Evolutionary conservation across 1,140 invertebrate species (phyloP).

Genomic region (Leptinotarsa lineolata): DNA sequence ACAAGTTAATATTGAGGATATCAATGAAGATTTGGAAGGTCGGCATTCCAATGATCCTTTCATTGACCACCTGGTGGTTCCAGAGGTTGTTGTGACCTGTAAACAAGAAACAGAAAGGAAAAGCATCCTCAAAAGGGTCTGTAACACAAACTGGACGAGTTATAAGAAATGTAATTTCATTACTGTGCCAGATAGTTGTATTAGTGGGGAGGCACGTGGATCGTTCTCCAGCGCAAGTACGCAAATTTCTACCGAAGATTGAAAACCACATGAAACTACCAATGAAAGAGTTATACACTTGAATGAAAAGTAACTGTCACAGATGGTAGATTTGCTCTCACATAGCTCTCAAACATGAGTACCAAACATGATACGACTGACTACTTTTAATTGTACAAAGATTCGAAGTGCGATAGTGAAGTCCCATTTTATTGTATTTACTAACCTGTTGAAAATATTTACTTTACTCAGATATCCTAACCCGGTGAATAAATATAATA

Average conservation of each 20-base stretch:
- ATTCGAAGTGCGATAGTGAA: background rate
- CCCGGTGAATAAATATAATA: background rate
- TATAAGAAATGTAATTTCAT: slow-evolving; percentile 54
- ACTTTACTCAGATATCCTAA: background rate
- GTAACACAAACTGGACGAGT: slow-evolving; percentile 45
- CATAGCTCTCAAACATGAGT: background rate
- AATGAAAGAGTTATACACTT: no score
- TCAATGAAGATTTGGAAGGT: slow-evolving; percentile 23
- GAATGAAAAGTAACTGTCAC: no score
- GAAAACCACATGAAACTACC: background rate
- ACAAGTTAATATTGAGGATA: slow-evolving; percentile 34
- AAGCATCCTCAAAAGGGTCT: slow-evolving; percentile 51
- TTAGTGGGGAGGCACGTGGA: slow-evolving; percentile 46
- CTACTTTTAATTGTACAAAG: slow-evolving; percentile 5
- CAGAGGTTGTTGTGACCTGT: slow-evolving; percentile 50
- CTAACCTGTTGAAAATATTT: background rate
- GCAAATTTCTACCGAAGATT: slow-evolving; percentile 53
- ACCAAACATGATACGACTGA: background rate
- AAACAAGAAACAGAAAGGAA: slow-evolving; percentile 48
- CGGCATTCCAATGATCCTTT: slow-evolving; percentile 32
- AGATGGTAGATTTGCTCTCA: background rate
- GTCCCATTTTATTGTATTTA: slow-evolving; percentile 1
- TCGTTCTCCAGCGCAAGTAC: slow-evolving; percentile 54
- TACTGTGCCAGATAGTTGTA: slow-evolving; percentile 51
- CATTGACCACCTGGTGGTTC: slow-evolving; percentile 33